Evolutionary conservation across 2,113 vertebrate species (phyloP), one percentile per base, ranked within the genome.

Genomic region (Illadopsis cleaveri): DNA sequence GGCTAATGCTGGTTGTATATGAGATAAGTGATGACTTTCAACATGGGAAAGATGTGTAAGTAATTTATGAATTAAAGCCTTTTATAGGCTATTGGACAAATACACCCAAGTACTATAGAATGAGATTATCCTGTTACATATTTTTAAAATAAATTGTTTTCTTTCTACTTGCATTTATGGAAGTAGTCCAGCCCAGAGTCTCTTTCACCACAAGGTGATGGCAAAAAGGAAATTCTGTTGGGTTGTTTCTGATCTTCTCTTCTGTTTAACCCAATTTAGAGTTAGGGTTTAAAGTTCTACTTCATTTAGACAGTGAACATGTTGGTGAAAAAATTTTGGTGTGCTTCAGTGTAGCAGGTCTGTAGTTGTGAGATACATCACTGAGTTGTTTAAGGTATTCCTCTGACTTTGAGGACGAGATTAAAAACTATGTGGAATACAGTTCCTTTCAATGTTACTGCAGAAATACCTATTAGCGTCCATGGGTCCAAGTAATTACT

Each of bases 51-150:
- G 60, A 95, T 91, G 81, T 75, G 47, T 20, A 76, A 94, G 83
- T 96, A 91, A 94, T 91, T 96, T 92, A 68, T 93, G 70, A 96
- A 95, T 91, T 83, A 89, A 70, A 68, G 72, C 42, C 51, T 83
- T 93, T 83, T 92, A 56, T 92, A 92, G 47, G 24, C 79, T 92
- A 22, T 92, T 68, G 61, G 72, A 31, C n/a, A 86, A 95, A 83
- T 50, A 72, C 22, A 61, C 38, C 12, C 31, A 88, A 64, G 40
- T 73, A 12, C 42, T 57, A 71, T 48, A 61, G 37, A 86, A 89
- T 66, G 42, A 88, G 40, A 78, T 50, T 94, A 78, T 50, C 42
- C 10, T 21, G 31, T 73, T 83, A 79, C 0, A 2, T 60, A 27
- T 53, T 75, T 86, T 72, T 20, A 3, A 76, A 93, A 76, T 0